Evolutionary conservation across 2,113 vertebrate genomes (phyloP).

Genomic region (Sorex araneus): DNA sequence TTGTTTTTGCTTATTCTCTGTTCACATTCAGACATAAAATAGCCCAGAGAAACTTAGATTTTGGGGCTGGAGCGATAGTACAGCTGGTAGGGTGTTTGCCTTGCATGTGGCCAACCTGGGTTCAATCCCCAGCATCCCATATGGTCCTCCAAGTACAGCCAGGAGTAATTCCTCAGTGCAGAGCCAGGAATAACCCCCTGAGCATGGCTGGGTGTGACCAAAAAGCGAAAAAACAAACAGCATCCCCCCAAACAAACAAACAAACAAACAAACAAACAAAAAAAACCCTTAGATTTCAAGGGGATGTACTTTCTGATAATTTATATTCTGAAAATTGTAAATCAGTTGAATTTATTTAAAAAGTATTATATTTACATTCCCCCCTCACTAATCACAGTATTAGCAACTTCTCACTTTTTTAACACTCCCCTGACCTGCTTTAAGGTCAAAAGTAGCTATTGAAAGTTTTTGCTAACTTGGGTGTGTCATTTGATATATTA

Average conservation of each 20-base stretch:
- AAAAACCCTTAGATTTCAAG: too few species aligned
- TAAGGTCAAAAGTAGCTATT: slow-evolving; percentile 27
- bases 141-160: too few species aligned
- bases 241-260: too few species aligned
- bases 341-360: not conserved
- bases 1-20: slow-evolving; percentile 59
- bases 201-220: too few species aligned
- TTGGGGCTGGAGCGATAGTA: not conserved
- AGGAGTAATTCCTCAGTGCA: too few species aligned
- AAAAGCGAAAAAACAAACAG: too few species aligned
- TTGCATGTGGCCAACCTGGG: too few species aligned
- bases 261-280: too few species aligned
- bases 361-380: not conserved
- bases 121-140: too few species aligned
- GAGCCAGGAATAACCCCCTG: too few species aligned
- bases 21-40: not conserved
- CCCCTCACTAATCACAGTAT: not conserved
- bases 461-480: slow-evolving; percentile 3
- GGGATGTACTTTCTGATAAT: not conserved
- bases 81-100: too few species aligned
- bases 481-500: not conserved
- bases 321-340: slow-evolving; percentile 44
- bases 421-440: not conserved
- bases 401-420: not conserved
- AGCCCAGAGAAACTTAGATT: not conserved